Base-by-base conservation (phyloP, 2,113 vertebrate species). In the Paradoxurus hermaphroditus region DNA sequence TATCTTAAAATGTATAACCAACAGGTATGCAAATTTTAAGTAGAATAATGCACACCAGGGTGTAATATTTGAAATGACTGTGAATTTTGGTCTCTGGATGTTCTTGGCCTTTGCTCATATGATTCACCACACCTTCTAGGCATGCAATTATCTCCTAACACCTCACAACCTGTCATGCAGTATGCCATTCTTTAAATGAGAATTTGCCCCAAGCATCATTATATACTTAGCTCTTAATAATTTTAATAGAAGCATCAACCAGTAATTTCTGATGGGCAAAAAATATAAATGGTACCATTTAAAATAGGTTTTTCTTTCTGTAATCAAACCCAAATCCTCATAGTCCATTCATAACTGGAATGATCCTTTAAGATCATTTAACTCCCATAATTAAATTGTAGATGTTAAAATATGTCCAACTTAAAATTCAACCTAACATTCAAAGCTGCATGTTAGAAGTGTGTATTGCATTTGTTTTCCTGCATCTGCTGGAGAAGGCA, bases 141-240 rank as follows among this genome's bases (percentile, higher is more conserved):
- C 89, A 98, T 97, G 93, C 78, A 97, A 97, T 97, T 98, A 96
- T 96, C 77, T 97, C 87, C 96, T 94, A 96, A 96, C 51, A 97
- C 78, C 62, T 94, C 85, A 97, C 94, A 97, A 90, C 67, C 85
- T 96, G 94, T 92, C 91, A 75, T 83, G 53, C 94, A 96, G 91
- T 95, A 93, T 97, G 95, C 34, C 63, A 59, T 95, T 97, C 78
- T 63, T 89, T 96, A 95, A 92, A 94, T 95, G 95, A 94, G 72
- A 98, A 93, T 82, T 96, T 59, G 85, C n/a, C 41, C 96, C 72
- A 56, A 98, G 53, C 88, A 95, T 73, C 82, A 97, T 46, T 91
- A 78, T 92, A 97, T 94, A 96, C 91, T 95, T 97, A 91, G 59
- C 94, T 86, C 36, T 89, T 97, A 93, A 92, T 86, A 86, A 95